These are phyloP conservation scores for Conomelus anceps DNA, from an alignment of 2,888 invertebrate species.

Conservation along the genomic window DNA sequence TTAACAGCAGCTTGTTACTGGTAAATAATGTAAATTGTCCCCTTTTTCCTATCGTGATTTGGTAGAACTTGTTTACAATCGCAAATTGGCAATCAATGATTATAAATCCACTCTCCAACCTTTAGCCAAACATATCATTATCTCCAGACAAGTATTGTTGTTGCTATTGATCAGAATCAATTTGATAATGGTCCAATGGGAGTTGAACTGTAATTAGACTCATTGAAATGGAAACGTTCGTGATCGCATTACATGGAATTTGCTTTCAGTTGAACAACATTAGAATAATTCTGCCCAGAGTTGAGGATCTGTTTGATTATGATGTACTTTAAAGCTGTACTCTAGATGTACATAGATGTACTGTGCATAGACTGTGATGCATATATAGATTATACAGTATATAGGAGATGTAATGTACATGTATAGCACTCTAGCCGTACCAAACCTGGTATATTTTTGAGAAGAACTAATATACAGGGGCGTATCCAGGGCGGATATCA, in stretches of 20 bases:
- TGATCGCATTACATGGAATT: not conserved
- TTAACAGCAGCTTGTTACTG: not conserved
- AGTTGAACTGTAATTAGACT: not conserved
- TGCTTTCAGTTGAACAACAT: not conserved
- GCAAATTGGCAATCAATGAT: not conserved
- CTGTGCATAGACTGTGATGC: too few species aligned
- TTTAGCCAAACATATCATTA: not conserved
- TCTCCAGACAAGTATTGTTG: not conserved
- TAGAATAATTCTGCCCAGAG: not conserved
- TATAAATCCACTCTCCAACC: too few species aligned
- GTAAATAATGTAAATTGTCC: not conserved
- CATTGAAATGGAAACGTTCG: not conserved
- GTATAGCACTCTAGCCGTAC: too few species aligned
- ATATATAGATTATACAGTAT: too few species aligned
- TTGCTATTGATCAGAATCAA: not conserved
- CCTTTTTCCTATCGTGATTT: not conserved
- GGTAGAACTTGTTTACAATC: not conserved
- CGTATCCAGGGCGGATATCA: too few species aligned
- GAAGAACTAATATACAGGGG: too few species aligned
- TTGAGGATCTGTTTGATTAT: not conserved
- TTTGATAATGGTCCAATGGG: not conserved
- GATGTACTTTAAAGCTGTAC: too few species aligned
- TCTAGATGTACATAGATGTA: too few species aligned
- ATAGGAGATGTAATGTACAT: too few species aligned
- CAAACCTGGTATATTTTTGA: too few species aligned